phyloP scores from a whole-genome alignment of 2,113 vertebrate genomes.

The Collichthys lucidus region DNA sequence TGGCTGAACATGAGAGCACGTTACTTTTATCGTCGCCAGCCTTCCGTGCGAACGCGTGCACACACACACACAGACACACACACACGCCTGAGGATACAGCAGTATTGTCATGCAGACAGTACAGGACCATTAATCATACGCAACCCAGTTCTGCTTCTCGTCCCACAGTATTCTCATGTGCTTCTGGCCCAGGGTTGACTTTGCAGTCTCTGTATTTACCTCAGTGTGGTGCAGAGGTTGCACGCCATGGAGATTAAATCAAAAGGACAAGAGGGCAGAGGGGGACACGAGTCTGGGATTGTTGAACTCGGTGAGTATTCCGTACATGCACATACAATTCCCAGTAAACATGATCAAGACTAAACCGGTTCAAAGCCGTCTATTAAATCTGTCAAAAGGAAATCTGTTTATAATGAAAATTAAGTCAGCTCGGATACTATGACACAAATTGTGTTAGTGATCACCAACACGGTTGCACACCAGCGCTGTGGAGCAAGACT shows the following conservation, averaged over 20 bases:
- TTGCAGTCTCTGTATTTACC: slow-evolving; percentile 69
- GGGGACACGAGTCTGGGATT: neutral
- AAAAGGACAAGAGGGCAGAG: slow-evolving; percentile 39
- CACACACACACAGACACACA: neutral
- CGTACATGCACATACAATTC: neutral
- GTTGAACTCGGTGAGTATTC: slow-evolving; percentile 15
- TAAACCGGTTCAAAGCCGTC: neutral
- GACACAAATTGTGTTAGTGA: slow-evolving; percentile 32
- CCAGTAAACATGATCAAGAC: neutral
- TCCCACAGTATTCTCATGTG: slow-evolving; percentile 45
- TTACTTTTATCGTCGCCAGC: slow-evolving; percentile 18
- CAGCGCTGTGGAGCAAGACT: neutral
- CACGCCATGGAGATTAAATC: slow-evolving; percentile 60
- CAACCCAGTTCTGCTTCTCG: slow-evolving; percentile 69
- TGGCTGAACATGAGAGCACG: slow-evolving; percentile 8
- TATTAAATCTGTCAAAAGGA: slow-evolving; percentile 15
- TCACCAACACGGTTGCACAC: slow-evolving; percentile 3
- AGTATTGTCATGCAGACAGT: slow-evolving; percentile 20
- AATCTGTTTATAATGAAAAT: slow-evolving; percentile 24
- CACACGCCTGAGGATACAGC: slow-evolving; percentile 31
- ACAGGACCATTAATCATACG: slow-evolving; percentile 67
- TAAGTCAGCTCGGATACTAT: slow-evolving; percentile 25
- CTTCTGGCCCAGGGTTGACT: slow-evolving; percentile 62
- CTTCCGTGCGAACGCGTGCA: neutral
- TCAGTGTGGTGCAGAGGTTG: slow-evolving; percentile 58